Percentiles rank a stretch among this genome's conserved stretches.
Conservation (phyloP, 2,113 vertebrate species). For the Struthio camelus region DNA sequence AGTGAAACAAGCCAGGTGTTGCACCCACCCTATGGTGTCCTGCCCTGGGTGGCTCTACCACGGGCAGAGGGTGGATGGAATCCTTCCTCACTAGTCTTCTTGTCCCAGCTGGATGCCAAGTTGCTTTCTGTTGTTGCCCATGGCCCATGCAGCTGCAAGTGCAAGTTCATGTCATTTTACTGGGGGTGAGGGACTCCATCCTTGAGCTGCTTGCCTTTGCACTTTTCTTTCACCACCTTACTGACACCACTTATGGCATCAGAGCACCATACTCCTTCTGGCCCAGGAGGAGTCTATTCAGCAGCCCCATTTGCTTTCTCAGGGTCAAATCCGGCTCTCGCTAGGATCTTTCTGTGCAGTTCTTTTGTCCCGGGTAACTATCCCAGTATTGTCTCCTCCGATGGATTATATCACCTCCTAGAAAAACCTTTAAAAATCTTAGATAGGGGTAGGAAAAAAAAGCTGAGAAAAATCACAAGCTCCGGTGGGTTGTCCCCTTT, state of each 20-base stretch:
- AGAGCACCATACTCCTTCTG: background rate
- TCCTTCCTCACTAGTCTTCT: no score
- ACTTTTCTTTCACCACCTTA: background rate
- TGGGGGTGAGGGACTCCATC: background rate
- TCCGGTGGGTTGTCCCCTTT: background rate
- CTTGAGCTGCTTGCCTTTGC: background rate
- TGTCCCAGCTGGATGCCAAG: no score
- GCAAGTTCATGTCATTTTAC: background rate
- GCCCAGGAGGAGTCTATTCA: background rate
- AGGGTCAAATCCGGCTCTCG: background rate
- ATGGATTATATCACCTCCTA: background rate
- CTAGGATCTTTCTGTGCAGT: background rate
- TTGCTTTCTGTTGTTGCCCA: no score
- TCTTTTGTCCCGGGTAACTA: background rate
- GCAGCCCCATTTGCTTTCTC: background rate
- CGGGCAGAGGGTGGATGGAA: no score
- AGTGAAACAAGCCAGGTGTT: no score
- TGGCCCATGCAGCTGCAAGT: background rate
- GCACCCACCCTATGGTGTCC: no score
- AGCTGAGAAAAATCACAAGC: background rate
- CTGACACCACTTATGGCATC: background rate
- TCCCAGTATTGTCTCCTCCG: background rate
- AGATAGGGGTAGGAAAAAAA: background rate
- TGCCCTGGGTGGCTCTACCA: no score
- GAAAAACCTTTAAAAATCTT: background rate